Evolutionary conservation across 2,113 vertebrate genomes (phyloP).

Genomic region (Lonchura striata): DNA sequence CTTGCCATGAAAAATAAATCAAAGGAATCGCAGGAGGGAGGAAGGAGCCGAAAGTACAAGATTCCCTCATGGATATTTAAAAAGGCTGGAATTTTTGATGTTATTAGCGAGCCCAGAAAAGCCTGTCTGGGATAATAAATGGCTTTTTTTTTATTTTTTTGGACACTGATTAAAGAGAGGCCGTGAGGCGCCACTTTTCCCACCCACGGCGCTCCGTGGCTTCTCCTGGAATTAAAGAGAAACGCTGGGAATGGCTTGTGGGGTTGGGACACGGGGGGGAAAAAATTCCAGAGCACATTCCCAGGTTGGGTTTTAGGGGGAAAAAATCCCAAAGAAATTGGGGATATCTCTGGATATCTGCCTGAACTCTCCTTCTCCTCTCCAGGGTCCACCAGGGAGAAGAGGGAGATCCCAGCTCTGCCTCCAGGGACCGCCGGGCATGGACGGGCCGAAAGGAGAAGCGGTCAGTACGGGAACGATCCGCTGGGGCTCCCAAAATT

Average conservation of each 20-base stretch:
- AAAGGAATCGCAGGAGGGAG: not conserved
- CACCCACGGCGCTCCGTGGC: not conserved
- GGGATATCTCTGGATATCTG: not conserved
- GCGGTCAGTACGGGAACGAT: constrained; percentile 63
- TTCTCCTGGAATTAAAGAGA: not conserved
- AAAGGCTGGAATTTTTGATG: not conserved
- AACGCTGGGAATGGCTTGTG: rapidly evolving
- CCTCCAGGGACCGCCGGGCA: constrained; percentile 70
- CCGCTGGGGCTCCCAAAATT: not conserved
- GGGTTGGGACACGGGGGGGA: not conserved
- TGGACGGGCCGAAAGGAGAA: constrained; percentile 74
- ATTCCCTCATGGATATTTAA: constrained; percentile 44
- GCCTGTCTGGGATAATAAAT: constrained; percentile 1
- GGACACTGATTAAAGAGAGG: constrained; percentile 24
- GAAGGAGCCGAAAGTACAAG: not conserved
- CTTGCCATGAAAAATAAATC: constrained; percentile 11
- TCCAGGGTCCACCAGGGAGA: constrained; percentile 79
- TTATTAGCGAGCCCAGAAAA: not conserved
- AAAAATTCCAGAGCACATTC: not conserved
- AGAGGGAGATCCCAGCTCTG: constrained; percentile 78
- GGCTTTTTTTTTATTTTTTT: not conserved
- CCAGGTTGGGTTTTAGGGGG: not conserved
- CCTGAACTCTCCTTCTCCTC: not conserved
- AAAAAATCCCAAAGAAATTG: not conserved
- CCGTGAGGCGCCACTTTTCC: not conserved